Base-by-base conservation (phyloP, 2,888 invertebrate genomes). In the Drosophila greeni region DNA sequence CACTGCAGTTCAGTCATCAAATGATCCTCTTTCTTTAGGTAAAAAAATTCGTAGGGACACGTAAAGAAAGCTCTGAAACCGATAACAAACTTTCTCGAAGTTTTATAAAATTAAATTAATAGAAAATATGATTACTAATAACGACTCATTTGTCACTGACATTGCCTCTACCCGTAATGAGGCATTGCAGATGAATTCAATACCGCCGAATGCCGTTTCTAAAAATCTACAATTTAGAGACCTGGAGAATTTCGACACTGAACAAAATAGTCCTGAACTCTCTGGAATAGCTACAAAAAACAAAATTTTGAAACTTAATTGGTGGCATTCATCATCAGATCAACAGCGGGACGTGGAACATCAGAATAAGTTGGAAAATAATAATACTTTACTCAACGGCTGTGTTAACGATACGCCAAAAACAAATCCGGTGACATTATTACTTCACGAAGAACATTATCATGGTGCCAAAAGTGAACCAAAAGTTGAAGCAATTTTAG, bases 241-340 rank as follows among this genome's bases (percentile, higher is more conserved):
- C 23, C n/a, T 26, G 14, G 37, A 58, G 18, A 37, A 55, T 18
- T 20, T 31, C 14, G 40, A 55, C 5, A 14, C 18, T 20, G 34
- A 55, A 11, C 20, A 31, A 9, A 43, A 43, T 48, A 49, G 39
- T 31, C 34, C 29, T 18, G 31, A 49, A 14, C 53, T 66, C 24
- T 70, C 83, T 14, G 55, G 54, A 18, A 84, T 78, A 39, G 84
- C 69, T 7, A 82, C 77, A 12, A 86, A 85, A 61, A 85, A 74
- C 16, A 86, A 84, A 64, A 42, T 73, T 5, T 69, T 86, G 2
- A 86, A 86, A 69, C 68, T 86, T 5, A 81, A 82, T 49, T 86
- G 86, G 86, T 86, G 86, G 86, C 73, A 86, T 61, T 76, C 86
- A 4, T 75, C 86, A 3, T 75, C 84, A 4, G 61, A 72, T 31